A percentile compares a stretch with the other conserved stretches of the same genome.
phyloP scores from a whole-genome alignment of 2,113 vertebrate genomes.

The Nannobrachium achirus region DNA sequence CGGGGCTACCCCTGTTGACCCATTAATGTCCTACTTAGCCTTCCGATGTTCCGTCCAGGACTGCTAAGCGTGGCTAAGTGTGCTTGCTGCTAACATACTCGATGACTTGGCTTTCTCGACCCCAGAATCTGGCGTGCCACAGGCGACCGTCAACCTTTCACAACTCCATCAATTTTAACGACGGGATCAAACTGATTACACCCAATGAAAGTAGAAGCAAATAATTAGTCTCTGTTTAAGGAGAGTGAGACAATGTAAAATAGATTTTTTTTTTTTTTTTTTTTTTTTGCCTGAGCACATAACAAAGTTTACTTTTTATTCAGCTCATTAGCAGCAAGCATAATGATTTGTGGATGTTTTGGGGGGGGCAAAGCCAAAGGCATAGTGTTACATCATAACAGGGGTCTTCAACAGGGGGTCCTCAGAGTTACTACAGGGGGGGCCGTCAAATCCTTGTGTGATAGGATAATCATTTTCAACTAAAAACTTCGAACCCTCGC shows the following conservation, averaged over 20 bases:
- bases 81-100: not conserved
- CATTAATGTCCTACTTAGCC: conserved; percentile 47
- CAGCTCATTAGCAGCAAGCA: not conserved
- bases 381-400: conserved; percentile 22
- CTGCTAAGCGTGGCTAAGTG: not conserved
- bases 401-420: no score
- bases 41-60: conserved; percentile 21
- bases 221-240: not conserved
- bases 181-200: no score
- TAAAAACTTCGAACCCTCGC: no score
- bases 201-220: no score
- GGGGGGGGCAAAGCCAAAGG: not conserved
- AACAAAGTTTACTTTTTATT: not conserved
- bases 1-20: conserved; percentile 40
- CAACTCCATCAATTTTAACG: no score
- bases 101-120: not conserved
- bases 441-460: no score
- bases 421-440: no score
- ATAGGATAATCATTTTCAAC: no score
- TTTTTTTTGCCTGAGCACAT: not conserved
- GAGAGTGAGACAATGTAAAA: not conserved
- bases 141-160: no score
- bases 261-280: not conserved
- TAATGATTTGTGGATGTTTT: conserved; percentile 9
- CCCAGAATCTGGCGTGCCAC: no score